phyloP scores from a whole-genome alignment of 2,113 vertebrate genomes.

The Bombycilla garrulus region DNA sequence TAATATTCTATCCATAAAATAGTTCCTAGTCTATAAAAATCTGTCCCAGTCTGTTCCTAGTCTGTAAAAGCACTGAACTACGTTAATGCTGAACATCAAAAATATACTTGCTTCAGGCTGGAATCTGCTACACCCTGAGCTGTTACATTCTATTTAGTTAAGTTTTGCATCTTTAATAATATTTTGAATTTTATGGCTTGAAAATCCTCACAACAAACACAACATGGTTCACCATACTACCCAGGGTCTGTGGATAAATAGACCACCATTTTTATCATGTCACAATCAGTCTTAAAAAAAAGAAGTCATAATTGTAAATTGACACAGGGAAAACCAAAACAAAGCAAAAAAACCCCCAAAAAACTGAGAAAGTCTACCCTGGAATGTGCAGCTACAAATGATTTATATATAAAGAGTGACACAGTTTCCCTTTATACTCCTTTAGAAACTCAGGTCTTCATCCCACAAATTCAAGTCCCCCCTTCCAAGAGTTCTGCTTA shows the following conservation, averaged over 20 bases:
- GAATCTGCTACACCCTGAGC: not conserved
- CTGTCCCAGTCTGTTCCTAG: not conserved
- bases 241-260: not conserved
- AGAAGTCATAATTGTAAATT: not conserved
- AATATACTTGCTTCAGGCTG: not conserved
- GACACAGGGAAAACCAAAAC: accelerated
- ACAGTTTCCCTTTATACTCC: not conserved
- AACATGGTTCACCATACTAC: not conserved
- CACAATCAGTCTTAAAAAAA: not conserved
- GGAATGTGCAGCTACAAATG: not conserved
- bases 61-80: not conserved
- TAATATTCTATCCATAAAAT: not conserved
- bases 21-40: not conserved
- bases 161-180: not conserved
- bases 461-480: not conserved
- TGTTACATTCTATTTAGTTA: not conserved
- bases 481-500: not conserved
- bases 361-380: not conserved
- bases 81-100: not conserved
- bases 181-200: not conserved
- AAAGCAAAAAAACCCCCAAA: no score
- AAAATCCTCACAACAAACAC: not conserved
- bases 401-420: not conserved
- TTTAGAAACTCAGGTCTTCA: not conserved
- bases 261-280: not conserved